Evolutionary conservation across 2,888 invertebrate genomes (phyloP), one percentile per base, ranked within the genome.

Genomic region (Acleris literana): DNA sequence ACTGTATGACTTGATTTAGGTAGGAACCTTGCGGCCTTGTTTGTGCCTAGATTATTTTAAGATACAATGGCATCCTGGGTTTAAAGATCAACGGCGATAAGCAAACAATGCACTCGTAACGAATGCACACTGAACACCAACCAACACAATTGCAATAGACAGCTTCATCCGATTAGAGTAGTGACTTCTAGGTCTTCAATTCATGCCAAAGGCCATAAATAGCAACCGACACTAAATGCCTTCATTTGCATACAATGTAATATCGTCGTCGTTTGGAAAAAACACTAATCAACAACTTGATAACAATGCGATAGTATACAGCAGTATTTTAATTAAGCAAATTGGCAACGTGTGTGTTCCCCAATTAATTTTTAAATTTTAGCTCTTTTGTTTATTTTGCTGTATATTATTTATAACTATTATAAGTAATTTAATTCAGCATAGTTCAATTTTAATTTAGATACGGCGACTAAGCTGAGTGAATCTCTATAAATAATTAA

Each of bases 81-180:
- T 56, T 64, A 69, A 69, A 70, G n/a, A 18, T 13, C 55, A 13
- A 54, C n/a, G 46, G 43, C 46, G 29, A 51, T 59, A 73, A 72
- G 76, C 78, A 80, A 79, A 80, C 84, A 82, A 76, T 74, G 71
- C 74, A 80, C 74, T 78, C 78, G 68, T 72, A 69, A 77, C 77
- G 82, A 84, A 84, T 84, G 89, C 89, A 92, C 92, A 90, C 92
- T 86, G 89, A 90, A 92, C 90, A 91, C 91, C 92, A 90, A 89
- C 88, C 90, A 87, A 90, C 86, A 83, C 61, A 56, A 58, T 54
- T 61, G 29, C 57, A 59, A 62, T 65, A 64, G 64, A 67, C 68
- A 83, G 81, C 80, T 74, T 80, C 78, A 85, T 81, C 80, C 74
- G 77, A 88, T 88, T 89, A 88, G 63, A 54, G 85, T 84, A 73